Conservation (phyloP, 2,888 invertebrate species). For the Diplazon laetatorius region DNA sequence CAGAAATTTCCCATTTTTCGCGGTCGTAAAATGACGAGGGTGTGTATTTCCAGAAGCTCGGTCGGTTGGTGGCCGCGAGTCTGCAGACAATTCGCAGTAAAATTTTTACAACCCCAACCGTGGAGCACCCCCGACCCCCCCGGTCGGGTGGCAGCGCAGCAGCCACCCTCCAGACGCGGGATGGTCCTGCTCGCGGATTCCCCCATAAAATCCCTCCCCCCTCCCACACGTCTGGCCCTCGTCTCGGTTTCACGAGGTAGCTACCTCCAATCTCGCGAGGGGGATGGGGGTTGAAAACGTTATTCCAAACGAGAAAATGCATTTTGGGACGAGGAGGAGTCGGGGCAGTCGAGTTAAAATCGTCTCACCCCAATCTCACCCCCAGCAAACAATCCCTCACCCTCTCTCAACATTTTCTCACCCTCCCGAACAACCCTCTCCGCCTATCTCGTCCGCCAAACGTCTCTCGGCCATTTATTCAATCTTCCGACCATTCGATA, state of each 20-base stretch:
- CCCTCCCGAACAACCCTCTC: no score
- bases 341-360: slow-evolving; percentile 17
- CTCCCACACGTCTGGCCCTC: slow-evolving; percentile 74
- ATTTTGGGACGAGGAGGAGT: slow-evolving; percentile 47
- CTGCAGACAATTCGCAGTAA: slow-evolving; percentile 83
- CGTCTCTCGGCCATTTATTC: slow-evolving; percentile 42
- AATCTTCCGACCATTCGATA: slow-evolving; percentile 16
- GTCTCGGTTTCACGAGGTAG: slow-evolving; percentile 45
- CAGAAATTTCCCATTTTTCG: slow-evolving; percentile 80
- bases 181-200: slow-evolving; percentile 79
- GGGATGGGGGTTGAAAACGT: no score
- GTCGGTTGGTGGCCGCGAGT: slow-evolving; percentile 67
- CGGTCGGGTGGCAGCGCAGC: no score
- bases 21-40: slow-evolving; percentile 77
- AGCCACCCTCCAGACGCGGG: slow-evolving; percentile 76
- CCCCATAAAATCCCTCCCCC: no score
- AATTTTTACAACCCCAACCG: slow-evolving; percentile 81
- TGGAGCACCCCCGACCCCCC: no score
- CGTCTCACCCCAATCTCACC: slow-evolving; percentile 6
- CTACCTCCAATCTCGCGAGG: slow-evolving; percentile 71
- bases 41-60: slow-evolving; percentile 48
- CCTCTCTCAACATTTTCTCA: slow-evolving; percentile 19
- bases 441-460: no score
- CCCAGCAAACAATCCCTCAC: slow-evolving; percentile 26
- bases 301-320: slow-evolving; percentile 68